A percentile compares a stretch with the other conserved stretches of the same genome.
phyloP scores from a whole-genome alignment of 2,888 invertebrate species.

The Lithophane semibrunnea region DNA sequence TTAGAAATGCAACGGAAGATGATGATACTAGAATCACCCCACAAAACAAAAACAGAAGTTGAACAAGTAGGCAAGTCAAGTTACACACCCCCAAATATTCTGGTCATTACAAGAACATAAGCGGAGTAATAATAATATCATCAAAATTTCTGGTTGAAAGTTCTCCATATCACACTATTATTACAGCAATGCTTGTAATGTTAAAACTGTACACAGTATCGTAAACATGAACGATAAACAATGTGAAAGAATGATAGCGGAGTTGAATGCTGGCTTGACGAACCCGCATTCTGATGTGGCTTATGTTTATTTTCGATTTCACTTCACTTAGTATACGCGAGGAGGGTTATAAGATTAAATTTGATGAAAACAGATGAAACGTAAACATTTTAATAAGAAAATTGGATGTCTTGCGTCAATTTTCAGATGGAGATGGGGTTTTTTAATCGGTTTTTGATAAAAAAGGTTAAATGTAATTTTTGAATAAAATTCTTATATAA shows the following conservation, averaged over 20 bases:
- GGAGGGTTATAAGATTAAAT: slow-evolving; percentile 73
- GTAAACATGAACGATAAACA: slow-evolving; percentile 60
- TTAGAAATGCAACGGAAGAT: background rate
- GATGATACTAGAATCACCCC: background rate
- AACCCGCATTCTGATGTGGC: slow-evolving; percentile 80
- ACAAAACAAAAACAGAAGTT: slow-evolving; percentile 24
- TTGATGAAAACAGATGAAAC: slow-evolving; percentile 71
- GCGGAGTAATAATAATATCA: slow-evolving; percentile 26
- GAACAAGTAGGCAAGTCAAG: slow-evolving; percentile 21
- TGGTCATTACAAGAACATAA: slow-evolving; percentile 37
- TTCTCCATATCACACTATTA: slow-evolving; percentile 47
- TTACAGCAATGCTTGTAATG: slow-evolving; percentile 39
- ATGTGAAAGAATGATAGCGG: slow-evolving; percentile 61
- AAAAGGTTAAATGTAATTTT: background rate
- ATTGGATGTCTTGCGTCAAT: slow-evolving; percentile 49
- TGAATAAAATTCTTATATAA: background rate
- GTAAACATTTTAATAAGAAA: slow-evolving; percentile 66
- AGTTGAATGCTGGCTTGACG: slow-evolving; percentile 57
- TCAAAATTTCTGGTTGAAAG: slow-evolving; percentile 48
- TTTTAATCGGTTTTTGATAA: slow-evolving; percentile 21
- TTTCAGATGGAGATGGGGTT: slow-evolving; percentile 34
- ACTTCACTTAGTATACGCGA: slow-evolving; percentile 76
- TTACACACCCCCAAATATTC: slow-evolving; percentile 28
- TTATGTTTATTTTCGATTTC: slow-evolving; percentile 85
- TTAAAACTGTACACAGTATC: slow-evolving; percentile 40